Base-by-base conservation (phyloP, 2,888 invertebrate genomes). In the Acrocera orbiculus region DNA sequence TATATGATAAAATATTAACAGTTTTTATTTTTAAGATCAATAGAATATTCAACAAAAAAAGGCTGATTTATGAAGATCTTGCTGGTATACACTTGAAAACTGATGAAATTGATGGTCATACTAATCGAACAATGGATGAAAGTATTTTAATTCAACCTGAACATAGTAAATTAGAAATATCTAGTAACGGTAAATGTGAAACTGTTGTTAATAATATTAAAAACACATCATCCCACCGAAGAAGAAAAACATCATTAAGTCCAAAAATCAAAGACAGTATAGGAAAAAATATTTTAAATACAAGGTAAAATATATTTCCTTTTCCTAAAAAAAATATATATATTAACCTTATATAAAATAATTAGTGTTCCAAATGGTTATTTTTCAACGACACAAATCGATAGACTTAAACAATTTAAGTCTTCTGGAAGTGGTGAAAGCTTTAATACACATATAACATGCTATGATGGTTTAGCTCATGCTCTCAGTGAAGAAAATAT, bases 401-500 rank as follows among this genome's bases (percentile, higher is more conserved):
- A 53, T 23, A 56, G 58, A 24, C 45, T 58, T 32, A n/a, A n/a
- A n/a, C 58, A 59, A 28, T 65, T 70, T 30, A 73, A 73, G 27
- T 73, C 73, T 5, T 61, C 61, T 45, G 49, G 62, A 45, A 42
- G 61, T 52, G n/a, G n/a, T n/a, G n/a, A n/a, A n/a, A n/a, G n/a
- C n/a, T n/a, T n/a, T n/a, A n/a, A n/a, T n/a, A n/a, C n/a, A n/a
- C n/a, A n/a, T n/a, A n/a, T n/a, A n/a, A 51, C 56, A 39, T 60
- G 58, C 42, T 58, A 56, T 16, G 60, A 60, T 49, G 60, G 60
- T 32, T 44, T 60, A 39, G 55, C 56, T 19, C 60, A 59, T 46
- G 58, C 59, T 32, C 44, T 60, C 36, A 60, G 58, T 44, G 60
- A 60, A 48, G 55, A 59, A 49, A 60, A 60, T 41, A 52, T 60